These are phyloP conservation scores for Eretmochelys imbricata DNA, from an alignment of 2,113 vertebrate species.

Conservation along the genomic window DNA sequence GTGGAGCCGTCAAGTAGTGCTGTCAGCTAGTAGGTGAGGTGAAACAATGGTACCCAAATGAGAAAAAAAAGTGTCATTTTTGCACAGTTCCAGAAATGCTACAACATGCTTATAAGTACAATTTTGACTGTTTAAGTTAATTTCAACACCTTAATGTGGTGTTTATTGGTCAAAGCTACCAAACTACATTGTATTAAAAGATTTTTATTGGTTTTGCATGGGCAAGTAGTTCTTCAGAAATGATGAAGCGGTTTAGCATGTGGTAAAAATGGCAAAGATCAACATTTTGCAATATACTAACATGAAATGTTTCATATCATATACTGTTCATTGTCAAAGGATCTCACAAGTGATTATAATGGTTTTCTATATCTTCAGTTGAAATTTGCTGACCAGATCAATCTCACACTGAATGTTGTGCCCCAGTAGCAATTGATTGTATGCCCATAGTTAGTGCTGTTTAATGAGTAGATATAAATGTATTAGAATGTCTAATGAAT, in stretches of 20 bases:
- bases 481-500: neutral
- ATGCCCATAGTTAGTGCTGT: neutral
- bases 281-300: neutral
- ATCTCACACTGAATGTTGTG: neutral
- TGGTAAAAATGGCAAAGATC: neutral
- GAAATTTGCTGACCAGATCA: neutral
- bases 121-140: neutral
- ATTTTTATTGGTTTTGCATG: neutral
- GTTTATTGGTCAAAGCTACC: neutral
- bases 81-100: neutral
- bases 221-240: neutral
- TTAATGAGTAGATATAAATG: neutral
- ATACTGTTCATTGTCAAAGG: neutral
- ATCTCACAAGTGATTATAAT: neutral
- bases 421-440: neutral
- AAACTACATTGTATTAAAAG: neutral
- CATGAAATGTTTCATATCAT: neutral
- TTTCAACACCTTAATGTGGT: neutral
- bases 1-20: neutral
- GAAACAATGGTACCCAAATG: neutral
- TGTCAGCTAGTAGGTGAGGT: neutral
- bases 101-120: neutral
- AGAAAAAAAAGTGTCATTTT: neutral
- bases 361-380: neutral
- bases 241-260: neutral